A percentile compares a stretch with the other conserved stretches of the same genome.
These are phyloP conservation scores for Oncorhynchus mykiss DNA, from an alignment of 2,113 vertebrate genomes.

Conservation along the genomic window DNA sequence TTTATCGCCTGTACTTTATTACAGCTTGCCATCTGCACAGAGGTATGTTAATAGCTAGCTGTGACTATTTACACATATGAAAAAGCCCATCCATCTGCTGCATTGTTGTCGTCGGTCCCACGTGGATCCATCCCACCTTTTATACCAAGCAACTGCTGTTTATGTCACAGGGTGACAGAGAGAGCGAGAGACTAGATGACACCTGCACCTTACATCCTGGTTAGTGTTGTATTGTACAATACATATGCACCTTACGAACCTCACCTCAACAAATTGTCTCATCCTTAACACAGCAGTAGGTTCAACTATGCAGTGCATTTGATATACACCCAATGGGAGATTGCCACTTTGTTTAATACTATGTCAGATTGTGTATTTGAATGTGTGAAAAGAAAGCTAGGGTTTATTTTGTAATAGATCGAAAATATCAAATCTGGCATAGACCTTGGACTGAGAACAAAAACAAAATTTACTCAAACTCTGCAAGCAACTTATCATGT, in stretches of 20 bases:
- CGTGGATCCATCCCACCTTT: conserved; percentile 83
- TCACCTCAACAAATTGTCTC: conserved; percentile 49
- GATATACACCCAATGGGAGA: conserved; percentile 27
- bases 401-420: conserved; percentile 60
- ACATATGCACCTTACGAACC: conserved; percentile 50
- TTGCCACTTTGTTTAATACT: conserved; percentile 38
- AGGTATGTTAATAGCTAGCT: conserved; percentile 80
- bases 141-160: conserved; percentile 80
- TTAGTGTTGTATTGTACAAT: conserved; percentile 52
- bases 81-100: conserved; percentile 84
- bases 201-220: conserved; percentile 71
- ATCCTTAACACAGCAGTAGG: conserved; percentile 45
- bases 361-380: background rate
- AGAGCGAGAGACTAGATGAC: conserved; percentile 73
- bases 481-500: background rate
- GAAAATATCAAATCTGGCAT: conserved; percentile 67
- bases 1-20: conserved; percentile 83
- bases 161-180: conserved; percentile 80
- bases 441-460: conserved; percentile 31
- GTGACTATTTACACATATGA: conserved; percentile 76
- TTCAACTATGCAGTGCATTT: conserved; percentile 36
- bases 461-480: conserved; percentile 40
- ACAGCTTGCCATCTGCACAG: conserved; percentile 82
- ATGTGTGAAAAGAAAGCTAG: conserved; percentile 13
- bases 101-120: conserved; percentile 65